Percentiles rank a stretch among this genome's conserved stretches.
Conservation (phyloP, 2,797 vertebrate genomes). For the Sebastes aleutianus region DNA sequence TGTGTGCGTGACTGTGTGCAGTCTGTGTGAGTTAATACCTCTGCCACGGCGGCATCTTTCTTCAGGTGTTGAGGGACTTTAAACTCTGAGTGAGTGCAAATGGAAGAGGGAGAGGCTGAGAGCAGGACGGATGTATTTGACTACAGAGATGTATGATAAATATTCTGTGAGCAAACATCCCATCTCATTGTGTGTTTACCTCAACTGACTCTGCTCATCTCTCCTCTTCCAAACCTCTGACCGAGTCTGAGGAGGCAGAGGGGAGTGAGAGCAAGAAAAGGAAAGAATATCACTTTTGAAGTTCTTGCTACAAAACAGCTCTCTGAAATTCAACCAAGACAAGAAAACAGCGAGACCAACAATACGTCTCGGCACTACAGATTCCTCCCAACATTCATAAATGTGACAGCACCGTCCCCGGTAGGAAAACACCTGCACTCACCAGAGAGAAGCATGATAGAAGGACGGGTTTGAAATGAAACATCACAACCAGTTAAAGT, state of each 20-base stretch:
- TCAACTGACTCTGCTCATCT: background rate
- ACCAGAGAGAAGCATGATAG: background rate
- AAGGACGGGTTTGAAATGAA: background rate
- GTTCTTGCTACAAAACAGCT: background rate
- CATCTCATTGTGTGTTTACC: constrained; percentile 15
- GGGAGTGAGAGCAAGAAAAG: background rate
- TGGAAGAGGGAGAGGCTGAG: background rate
- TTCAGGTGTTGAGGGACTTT: background rate
- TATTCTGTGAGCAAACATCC: constrained; percentile 22
- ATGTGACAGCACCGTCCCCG: background rate
- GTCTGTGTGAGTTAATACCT: background rate
- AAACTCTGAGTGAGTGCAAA: background rate
- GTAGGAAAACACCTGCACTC: background rate
- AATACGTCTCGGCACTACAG: background rate
- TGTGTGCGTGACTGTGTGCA: background rate
- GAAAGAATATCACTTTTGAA: background rate
- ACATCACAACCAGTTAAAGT: background rate
- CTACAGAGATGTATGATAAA: background rate
- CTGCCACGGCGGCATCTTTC: background rate
- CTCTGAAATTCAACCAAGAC: background rate
- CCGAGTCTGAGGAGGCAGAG: background rate
- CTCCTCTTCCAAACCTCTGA: background rate
- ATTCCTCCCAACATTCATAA: background rate
- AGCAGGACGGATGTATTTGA: background rate
- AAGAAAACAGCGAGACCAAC: background rate